Conservation (phyloP, 1,140 invertebrate species). For the Papilio glaucus region DNA sequence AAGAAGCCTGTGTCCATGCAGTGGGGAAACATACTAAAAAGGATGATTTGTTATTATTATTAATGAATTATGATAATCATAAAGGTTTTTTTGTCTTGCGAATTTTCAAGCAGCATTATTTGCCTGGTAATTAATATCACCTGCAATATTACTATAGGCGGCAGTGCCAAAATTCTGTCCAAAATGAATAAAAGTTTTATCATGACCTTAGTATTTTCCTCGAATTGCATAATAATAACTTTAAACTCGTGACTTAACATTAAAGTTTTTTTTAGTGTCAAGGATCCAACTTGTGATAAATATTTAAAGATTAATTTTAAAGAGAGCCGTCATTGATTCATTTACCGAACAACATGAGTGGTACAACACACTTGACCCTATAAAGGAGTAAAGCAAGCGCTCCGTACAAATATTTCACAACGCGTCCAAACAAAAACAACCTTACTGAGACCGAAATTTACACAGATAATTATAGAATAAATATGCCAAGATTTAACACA, state of each 20-base stretch:
- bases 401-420: conserved; percentile 23
- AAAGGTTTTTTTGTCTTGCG: too few species aligned
- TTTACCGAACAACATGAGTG: conserved; percentile 24
- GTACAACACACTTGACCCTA: conserved; percentile 20
- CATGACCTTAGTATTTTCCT: background rate
- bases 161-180: too few species aligned
- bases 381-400: conserved; percentile 19
- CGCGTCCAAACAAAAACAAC: conserved; percentile 18
- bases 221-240: background rate
- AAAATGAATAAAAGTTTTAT: background rate
- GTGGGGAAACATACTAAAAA: too few species aligned
- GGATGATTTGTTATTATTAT: too few species aligned
- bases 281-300: conserved; percentile 11
- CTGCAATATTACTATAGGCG: too few species aligned
- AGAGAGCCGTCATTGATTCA: background rate
- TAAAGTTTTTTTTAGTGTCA: conserved; percentile 18
- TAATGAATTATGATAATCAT: too few species aligned
- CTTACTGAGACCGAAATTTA: conserved; percentile 15
- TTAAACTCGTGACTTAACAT: background rate
- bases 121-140: too few species aligned
- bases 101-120: too few species aligned
- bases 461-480: conserved; percentile 27
- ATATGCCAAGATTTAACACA: background rate
- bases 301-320: conserved; percentile 27
- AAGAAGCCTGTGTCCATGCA: too few species aligned